A percentile compares a stretch with the other conserved stretches of the same genome.
Conservation (phyloP, 2,113 vertebrate species). For the Ondatra zibethicus region DNA sequence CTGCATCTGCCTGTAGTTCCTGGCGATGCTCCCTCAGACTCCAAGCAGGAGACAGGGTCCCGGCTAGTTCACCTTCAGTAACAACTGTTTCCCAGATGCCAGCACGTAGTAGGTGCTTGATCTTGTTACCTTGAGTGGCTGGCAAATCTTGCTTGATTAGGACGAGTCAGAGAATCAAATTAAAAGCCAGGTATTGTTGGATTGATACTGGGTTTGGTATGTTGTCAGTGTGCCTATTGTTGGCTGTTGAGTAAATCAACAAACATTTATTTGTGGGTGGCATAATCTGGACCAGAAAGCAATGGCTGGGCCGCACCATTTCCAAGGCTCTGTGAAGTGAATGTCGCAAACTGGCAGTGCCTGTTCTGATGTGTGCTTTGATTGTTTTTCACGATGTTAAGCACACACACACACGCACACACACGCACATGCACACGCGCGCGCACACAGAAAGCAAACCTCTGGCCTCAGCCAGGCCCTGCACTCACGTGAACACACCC, state of each 20-base stretch:
- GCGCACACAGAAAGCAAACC: not conserved
- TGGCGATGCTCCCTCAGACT: not conserved
- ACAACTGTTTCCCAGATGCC: not conserved
- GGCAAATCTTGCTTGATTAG: no score
- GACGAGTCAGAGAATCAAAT: not conserved
- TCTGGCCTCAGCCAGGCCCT: not conserved
- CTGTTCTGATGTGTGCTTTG: not conserved
- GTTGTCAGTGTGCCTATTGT: not conserved
- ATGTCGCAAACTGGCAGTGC: no score
- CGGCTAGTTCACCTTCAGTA: not conserved
- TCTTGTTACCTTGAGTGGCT: no score
- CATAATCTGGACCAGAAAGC: no score
- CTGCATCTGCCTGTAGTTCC: not conserved
- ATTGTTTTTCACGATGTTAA: not conserved
- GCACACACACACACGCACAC: not conserved
- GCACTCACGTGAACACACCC: not conserved
- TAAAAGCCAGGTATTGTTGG: not conserved
- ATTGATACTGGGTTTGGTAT: not conserved
- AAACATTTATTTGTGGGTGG: not conserved
- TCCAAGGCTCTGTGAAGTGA: not conserved
- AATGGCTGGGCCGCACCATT: not conserved
- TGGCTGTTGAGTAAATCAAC: not conserved
- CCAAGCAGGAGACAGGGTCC: not conserved
- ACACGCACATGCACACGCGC: not conserved
- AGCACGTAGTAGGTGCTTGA: not conserved